Evolutionary conservation across 2,888 invertebrate genomes (phyloP).

Genomic region (Hirudinaria manillensis): DNA sequence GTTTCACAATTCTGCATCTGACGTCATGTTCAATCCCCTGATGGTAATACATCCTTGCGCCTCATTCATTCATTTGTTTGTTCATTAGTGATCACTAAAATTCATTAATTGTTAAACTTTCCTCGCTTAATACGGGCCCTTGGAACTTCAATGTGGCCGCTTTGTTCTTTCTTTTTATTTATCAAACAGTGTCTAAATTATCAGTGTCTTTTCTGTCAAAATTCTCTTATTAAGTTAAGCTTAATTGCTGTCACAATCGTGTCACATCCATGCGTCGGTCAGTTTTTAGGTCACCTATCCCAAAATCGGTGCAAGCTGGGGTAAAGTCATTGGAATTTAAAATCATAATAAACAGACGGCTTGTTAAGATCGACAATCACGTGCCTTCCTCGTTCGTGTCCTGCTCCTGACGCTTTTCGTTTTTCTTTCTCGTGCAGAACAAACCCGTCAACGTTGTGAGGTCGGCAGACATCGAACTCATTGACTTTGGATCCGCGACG

Average conservation of each 20-base stretch:
- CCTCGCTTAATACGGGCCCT: background rate
- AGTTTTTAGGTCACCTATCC: background rate
- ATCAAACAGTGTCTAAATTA: too few species aligned
- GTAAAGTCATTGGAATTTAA: background rate
- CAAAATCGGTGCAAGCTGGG: background rate
- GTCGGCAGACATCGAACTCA: constrained; percentile 86
- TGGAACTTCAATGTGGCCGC: background rate
- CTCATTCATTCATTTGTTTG: constrained; percentile 13
- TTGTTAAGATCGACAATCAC: background rate
- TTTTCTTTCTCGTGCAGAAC: constrained; percentile 60
- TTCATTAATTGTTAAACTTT: background rate
- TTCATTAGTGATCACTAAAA: background rate
- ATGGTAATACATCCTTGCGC: constrained; percentile 17
- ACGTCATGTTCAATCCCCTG: constrained; percentile 22
- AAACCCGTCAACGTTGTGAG: constrained; percentile 78
- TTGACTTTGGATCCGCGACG: constrained; percentile 98
- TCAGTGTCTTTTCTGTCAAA: too few species aligned
- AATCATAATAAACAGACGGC: background rate
- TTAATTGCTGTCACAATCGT: too few species aligned
- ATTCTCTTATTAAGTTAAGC: too few species aligned
- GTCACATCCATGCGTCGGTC: too few species aligned
- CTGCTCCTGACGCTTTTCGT: background rate
- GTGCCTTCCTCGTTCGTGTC: too few species aligned
- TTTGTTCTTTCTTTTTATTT: background rate
- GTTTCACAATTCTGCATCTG: constrained; percentile 31